phyloP scores from a whole-genome alignment of 2,888 invertebrate species.

The Taphrorychus bicolor region DNA sequence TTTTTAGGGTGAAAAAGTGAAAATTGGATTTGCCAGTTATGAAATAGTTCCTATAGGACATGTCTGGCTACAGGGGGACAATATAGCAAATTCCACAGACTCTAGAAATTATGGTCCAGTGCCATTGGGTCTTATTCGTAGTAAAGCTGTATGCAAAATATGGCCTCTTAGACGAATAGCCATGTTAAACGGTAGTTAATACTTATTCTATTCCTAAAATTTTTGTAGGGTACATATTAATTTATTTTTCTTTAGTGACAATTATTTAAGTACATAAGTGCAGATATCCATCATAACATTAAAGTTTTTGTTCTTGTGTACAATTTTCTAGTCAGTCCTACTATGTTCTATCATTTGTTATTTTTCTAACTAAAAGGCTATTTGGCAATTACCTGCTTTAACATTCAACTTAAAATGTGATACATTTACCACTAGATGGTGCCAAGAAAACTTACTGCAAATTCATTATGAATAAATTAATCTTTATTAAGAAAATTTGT shows the following conservation, averaged over 20 bases:
- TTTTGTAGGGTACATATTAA: slow-evolving; percentile 7
- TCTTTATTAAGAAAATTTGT: no score
- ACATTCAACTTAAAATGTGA: no score
- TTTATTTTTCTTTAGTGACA: not conserved
- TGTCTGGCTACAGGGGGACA: slow-evolving; percentile 94
- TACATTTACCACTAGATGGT: no score
- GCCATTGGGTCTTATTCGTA: slow-evolving; percentile 82
- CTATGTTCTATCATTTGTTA: no score
- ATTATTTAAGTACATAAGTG: not conserved
- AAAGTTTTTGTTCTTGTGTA: no score
- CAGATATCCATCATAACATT: no score
- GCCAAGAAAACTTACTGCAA: no score
- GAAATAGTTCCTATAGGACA: slow-evolving; percentile 81
- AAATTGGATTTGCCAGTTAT: slow-evolving; percentile 53
- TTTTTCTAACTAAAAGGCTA: no score
- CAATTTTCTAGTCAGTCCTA: no score
- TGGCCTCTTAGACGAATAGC: slow-evolving; percentile 66
- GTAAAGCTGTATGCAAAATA: slow-evolving; percentile 81
- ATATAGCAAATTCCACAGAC: slow-evolving; percentile 82
- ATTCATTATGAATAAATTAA: no score
- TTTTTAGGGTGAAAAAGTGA: slow-evolving; percentile 77
- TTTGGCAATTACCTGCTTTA: no score
- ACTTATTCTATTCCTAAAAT: not conserved
- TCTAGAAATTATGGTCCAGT: slow-evolving; percentile 88
- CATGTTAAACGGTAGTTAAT: slow-evolving; percentile 34